Conservation (phyloP, 2,113 vertebrate species). For the Tretioscincus oriximinensis region DNA sequence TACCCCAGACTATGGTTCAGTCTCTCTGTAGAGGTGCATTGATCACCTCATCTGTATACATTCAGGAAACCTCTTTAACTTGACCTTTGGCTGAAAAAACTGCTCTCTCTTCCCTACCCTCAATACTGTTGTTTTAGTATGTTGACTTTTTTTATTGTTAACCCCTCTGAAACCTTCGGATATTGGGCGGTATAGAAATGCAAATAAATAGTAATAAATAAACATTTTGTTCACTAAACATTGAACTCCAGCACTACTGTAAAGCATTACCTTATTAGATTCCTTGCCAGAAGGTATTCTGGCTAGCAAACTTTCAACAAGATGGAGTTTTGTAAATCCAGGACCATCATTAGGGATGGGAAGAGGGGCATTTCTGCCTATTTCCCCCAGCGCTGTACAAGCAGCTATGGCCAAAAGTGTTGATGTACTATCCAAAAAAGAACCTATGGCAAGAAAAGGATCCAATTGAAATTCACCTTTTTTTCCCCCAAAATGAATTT, state of each 20-base stretch:
- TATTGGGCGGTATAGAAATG: too few relatives aligned
- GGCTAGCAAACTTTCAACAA: slow-evolving; percentile 87
- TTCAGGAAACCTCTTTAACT: too few relatives aligned
- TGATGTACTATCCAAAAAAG: slow-evolving; percentile 87
- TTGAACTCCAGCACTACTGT: background rate
- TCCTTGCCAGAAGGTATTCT: slow-evolving; percentile 95
- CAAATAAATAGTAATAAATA: too few relatives aligned
- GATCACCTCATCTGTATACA: too few relatives aligned
- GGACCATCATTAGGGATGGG: slow-evolving; percentile 85
- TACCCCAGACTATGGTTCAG: too few relatives aligned
- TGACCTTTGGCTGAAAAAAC: too few relatives aligned
- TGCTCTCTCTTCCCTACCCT: too few relatives aligned
- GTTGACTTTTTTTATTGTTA: too few relatives aligned
- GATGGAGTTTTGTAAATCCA: slow-evolving; percentile 88
- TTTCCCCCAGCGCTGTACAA: slow-evolving; percentile 91
- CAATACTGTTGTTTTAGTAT: too few relatives aligned
- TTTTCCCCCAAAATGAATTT: background rate
- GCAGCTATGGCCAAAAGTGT: slow-evolving; percentile 86
- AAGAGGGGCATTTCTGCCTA: slow-evolving; percentile 88
- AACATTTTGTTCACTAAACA: background rate
- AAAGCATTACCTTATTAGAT: slow-evolving; percentile 82
- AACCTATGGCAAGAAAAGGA: slow-evolving; percentile 72
- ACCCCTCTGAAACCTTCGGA: too few relatives aligned
- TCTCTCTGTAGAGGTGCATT: too few relatives aligned
- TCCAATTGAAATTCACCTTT: background rate